Evolutionary conservation across 2,888 invertebrate species (phyloP), one percentile per base, ranked within the genome.

Genomic region (Melanchra persicariae): DNA sequence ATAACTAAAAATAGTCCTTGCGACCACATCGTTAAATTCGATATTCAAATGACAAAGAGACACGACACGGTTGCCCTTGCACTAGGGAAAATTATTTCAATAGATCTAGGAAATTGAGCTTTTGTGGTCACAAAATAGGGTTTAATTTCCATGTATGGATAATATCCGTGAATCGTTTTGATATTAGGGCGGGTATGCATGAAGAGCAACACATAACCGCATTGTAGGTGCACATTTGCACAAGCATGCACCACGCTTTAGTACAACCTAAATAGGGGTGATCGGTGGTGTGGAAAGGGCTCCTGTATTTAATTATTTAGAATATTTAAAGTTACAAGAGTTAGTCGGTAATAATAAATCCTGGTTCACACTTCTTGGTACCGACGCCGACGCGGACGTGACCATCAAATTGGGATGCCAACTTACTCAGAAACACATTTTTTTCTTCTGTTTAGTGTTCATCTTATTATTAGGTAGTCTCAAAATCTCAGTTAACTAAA

Each of bases 231-330:
- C 94, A 93, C 91, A 92, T 91, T 91, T 93, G 93, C 94, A 93
- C 91, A 91, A 91, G 90, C 92, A 93, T 93, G 94, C 94, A 94
- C 92, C 91, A 92, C 90, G 93, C 93, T 95, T 93, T 93, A 92
- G 92, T 93, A 90, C 85, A 88, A 89, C 88, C 90, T 91, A 92
- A 94, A 91, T 91, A 89, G 91, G 89, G 87, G 82, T 67, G 84
- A 76, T 79, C 70, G 59, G 45, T 83, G 71, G 12, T 83, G 77
- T 87, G 91, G 94, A 93, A 83, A 81, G 19, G 73, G 87, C 90
- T 91, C 86, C 54, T 71, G 64, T 74, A 66, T 84, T 74, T 73
- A 70, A 52, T 67, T 49, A 66, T 66, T 61, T 66, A 24, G n/a
- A 45, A 61, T 66, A 71, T 61, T 68, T 58, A 61, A 68, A 62